Evolutionary conservation across 1,140 invertebrate genomes (phyloP).

Genomic region (Cyclina sinensis): DNA sequence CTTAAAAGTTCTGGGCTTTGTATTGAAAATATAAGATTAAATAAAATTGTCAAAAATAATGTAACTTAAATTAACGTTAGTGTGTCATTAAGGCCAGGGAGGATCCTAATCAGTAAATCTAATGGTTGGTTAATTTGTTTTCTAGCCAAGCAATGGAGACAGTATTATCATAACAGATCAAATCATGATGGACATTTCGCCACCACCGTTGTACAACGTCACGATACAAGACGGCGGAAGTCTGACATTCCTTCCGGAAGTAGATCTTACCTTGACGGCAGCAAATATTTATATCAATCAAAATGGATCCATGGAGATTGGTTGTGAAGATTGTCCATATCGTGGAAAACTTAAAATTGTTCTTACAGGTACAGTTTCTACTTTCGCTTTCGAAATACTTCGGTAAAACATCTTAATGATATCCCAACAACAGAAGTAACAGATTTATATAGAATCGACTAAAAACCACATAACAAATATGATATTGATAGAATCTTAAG

Average conservation of each 20-base stretch:
- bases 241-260: slow-evolving; percentile 39
- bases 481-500: background rate
- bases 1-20: too few species aligned
- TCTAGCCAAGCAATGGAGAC: background rate
- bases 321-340: slow-evolving; percentile 46
- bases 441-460: background rate
- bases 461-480: background rate
- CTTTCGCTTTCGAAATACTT: background rate
- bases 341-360: slow-evolving; percentile 30
- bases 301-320: slow-evolving; percentile 36
- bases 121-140: too few species aligned
- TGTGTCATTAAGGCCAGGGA: too few species aligned
- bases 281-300: slow-evolving; percentile 41
- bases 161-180: background rate
- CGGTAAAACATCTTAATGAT: background rate
- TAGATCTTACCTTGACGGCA: slow-evolving; percentile 10
- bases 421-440: background rate
- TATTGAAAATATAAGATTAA: too few species aligned
- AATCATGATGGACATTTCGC: background rate
- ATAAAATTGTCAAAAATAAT: too few species aligned
- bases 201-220: background rate
- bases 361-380: slow-evolving; percentile 17
- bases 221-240: slow-evolving; percentile 7
- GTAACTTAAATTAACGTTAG: too few species aligned
- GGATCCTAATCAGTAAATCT: too few species aligned